phyloP scores from a whole-genome alignment of 1,140 invertebrate species.

The Zeugodacus cucurbitae region DNA sequence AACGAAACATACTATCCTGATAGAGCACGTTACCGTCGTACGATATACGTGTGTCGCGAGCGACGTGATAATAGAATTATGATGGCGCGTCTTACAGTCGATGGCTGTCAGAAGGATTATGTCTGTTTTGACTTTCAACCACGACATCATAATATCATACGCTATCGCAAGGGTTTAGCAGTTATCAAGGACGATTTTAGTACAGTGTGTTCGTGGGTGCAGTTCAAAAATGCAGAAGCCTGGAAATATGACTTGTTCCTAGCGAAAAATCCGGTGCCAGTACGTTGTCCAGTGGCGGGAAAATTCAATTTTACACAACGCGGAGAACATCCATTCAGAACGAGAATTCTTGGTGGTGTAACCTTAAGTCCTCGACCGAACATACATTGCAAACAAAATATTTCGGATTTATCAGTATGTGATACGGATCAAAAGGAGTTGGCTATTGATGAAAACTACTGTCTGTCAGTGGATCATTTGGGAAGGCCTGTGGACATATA shows the following conservation, averaged over 20 bases:
- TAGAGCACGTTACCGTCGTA: conserved; percentile 84
- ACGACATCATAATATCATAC: conserved; percentile 94
- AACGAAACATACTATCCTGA: conserved; percentile 95
- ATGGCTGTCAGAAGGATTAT: conserved; percentile 98
- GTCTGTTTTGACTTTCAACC: conserved; percentile 97
- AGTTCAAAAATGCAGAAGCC: conserved; percentile 83
- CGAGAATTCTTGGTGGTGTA: conserved; percentile 92
- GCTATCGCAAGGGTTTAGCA: conserved; percentile 88
- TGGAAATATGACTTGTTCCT: conserved; percentile 92
- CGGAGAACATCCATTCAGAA: conserved; percentile 89
- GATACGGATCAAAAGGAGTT: conserved; percentile 94
- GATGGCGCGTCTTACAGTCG: conserved; percentile 95
- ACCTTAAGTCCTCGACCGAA: conserved; percentile 92
- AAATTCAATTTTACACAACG: conserved; percentile 94
- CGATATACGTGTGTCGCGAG: conserved; percentile 95
- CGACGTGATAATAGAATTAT: conserved; percentile 87
- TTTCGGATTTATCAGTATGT: conserved; percentile 94
- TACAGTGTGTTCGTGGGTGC: conserved; percentile 94
- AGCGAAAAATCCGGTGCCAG: conserved; percentile 90
- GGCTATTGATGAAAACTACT: conserved; percentile 93
- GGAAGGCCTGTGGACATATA: conserved; percentile 94
- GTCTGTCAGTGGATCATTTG: conserved; percentile 93
- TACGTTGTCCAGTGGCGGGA: conserved; percentile 94
- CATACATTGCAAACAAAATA: conserved; percentile 92
- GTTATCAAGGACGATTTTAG: conserved; percentile 91